Evolutionary conservation across 2,888 invertebrate species (phyloP).

Genomic region (Nomada flava): DNA sequence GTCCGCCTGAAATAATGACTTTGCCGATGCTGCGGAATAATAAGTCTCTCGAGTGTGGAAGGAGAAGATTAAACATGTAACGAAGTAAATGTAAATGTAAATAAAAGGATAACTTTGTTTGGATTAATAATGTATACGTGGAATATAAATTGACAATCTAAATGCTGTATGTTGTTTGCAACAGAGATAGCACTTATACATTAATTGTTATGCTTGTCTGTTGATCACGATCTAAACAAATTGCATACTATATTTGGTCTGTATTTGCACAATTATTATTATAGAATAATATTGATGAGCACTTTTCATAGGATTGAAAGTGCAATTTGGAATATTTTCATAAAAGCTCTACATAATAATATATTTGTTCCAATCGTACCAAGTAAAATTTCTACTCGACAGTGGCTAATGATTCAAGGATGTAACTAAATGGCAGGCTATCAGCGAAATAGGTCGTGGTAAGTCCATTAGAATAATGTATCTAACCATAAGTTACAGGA

Average conservation of each 20-base stretch:
- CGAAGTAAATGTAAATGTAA: neutral
- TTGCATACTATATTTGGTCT: no score
- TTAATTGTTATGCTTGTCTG: no score
- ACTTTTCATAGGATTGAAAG: no score
- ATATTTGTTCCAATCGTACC: neutral
- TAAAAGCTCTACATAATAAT: neutral
- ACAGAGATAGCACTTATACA: no score
- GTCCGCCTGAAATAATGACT: constrained; percentile 73
- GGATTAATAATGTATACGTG: no score
- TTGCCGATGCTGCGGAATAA: constrained; percentile 68
- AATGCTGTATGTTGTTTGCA: no score
- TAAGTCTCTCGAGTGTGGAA: constrained; percentile 60
- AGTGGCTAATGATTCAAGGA: constrained; percentile 6
- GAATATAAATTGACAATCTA: no score
- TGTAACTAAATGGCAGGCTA: constrained; percentile 3
- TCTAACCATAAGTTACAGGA: constrained; percentile 6
- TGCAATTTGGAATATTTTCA: neutral
- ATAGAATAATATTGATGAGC: no score
- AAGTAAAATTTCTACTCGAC: neutral
- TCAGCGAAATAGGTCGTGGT: constrained; percentile 38
- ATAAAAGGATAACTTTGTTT: neutral
- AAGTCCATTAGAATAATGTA: constrained; percentile 20
- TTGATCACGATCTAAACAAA: no score
- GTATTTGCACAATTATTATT: no score
- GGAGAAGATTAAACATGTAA: neutral